Conservation (phyloP, 2,888 invertebrate genomes). For the Xestia ashworthii region DNA sequence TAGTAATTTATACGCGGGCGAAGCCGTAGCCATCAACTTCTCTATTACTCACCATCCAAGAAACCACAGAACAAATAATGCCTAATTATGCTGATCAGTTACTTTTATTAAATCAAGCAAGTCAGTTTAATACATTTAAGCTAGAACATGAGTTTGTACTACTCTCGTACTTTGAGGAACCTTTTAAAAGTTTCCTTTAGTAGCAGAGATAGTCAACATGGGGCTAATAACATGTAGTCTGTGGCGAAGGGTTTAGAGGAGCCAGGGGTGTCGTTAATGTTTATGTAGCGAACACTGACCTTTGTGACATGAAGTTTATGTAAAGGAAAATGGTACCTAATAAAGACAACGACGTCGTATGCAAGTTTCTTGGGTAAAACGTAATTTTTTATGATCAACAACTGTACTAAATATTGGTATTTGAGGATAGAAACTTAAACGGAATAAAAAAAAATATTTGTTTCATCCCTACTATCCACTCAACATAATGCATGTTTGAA, state of each 20-base stretch:
- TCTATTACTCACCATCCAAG: neutral
- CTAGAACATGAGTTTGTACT: neutral
- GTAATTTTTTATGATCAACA: neutral
- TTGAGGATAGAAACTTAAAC: neutral
- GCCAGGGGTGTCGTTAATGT: slow-evolving; percentile 17
- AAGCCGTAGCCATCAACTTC: neutral
- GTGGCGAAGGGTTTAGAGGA: slow-evolving; percentile 17
- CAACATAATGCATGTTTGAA: too few species aligned
- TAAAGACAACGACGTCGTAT: neutral
- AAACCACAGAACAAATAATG: neutral
- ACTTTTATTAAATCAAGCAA: neutral
- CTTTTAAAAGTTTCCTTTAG: slow-evolving; percentile 24
- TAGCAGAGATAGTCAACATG: slow-evolving; percentile 22
- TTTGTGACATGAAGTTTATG: neutral
- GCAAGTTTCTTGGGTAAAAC: neutral
- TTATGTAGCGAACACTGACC: slow-evolving; percentile 11
- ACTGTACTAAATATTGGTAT: neutral
- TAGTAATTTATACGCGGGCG: too few species aligned
- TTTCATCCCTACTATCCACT: too few species aligned
- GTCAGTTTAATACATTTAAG: neutral
- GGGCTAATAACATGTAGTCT: slow-evolving; percentile 17
- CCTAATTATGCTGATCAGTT: neutral
- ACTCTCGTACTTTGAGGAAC: neutral
- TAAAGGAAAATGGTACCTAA: slow-evolving; percentile 5
- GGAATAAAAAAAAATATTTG: neutral